A percentile compares a stretch with the other conserved stretches of the same genome.
phyloP scores from a whole-genome alignment of 2,113 vertebrate genomes.

The Chaenocephalus aceratus region DNA sequence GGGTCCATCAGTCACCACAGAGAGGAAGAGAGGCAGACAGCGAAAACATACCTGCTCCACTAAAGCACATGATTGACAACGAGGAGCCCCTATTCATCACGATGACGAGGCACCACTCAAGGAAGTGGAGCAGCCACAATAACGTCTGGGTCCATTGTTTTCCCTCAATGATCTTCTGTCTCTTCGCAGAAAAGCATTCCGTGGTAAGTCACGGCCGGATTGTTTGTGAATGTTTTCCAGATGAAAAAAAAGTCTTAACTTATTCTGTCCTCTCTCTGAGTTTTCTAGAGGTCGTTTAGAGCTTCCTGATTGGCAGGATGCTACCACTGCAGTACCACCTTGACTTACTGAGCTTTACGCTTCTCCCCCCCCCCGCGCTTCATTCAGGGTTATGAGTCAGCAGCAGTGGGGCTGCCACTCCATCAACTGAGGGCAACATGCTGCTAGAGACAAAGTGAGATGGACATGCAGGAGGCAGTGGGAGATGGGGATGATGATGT shows the following conservation, averaged over 20 bases:
- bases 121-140: constrained; percentile 36
- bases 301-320: constrained; percentile 32
- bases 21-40: constrained; percentile 22
- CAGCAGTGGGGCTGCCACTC: constrained; percentile 56
- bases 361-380: background rate
- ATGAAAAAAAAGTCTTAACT: constrained; percentile 4
- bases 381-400: constrained; percentile 57
- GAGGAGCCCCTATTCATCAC: constrained; percentile 54
- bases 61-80: constrained; percentile 67
- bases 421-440: constrained; percentile 56
- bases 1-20: constrained; percentile 65
- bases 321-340: constrained; percentile 26
- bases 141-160: constrained; percentile 49
- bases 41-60: constrained; percentile 59
- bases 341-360: constrained; percentile 5
- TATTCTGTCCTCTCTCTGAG: background rate
- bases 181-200: background rate
- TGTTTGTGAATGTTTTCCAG: constrained; percentile 11
- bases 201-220: constrained; percentile 26
- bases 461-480: constrained; percentile 48
- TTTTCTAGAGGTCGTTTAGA: constrained; percentile 6
- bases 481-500: constrained; percentile 70
- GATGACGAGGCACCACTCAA: constrained; percentile 55
- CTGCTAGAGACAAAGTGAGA: constrained; percentile 58
- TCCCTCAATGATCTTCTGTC: constrained; percentile 13